A percentile compares a stretch with the other conserved stretches of the same genome.
Evolutionary conservation across 2,797 vertebrate genomes (phyloP).

Genomic region (Oreochromis mossambicus): DNA sequence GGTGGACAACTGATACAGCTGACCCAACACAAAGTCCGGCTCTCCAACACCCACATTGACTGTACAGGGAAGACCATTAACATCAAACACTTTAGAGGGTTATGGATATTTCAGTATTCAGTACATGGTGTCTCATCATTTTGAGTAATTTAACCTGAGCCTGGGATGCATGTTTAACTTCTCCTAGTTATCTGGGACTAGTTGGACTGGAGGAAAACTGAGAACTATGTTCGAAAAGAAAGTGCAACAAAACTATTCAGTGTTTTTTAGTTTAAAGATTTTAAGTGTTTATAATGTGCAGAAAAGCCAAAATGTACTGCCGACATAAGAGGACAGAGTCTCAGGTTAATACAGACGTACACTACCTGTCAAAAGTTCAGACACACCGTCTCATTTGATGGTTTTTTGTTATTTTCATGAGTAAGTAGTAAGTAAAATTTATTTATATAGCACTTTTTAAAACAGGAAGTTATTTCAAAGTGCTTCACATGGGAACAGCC

Average conservation of each 20-base stretch:
- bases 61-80: constrained; percentile 38
- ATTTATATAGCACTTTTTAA: background rate
- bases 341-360: background rate
- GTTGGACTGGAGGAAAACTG: background rate
- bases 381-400: fast-evolving
- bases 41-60: constrained; percentile 98
- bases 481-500: background rate
- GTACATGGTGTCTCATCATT: fast-evolving
- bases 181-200: background rate
- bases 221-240: background rate
- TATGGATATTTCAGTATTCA: fast-evolving
- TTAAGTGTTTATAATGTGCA: background rate
- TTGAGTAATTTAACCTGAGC: fast-evolving
- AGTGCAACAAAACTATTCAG: background rate
- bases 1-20: constrained; percentile 94
- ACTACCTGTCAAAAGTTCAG: fast-evolving
- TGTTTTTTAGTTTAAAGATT: fast-evolving
- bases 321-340: fast-evolving
- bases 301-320: fast-evolving
- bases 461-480: background rate
- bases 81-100: background rate
- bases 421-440: background rate
- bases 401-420: background rate
- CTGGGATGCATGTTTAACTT: background rate
- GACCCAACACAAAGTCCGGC: constrained; percentile 92